Conservation (phyloP, 2,888 invertebrate genomes). For the Chironomus tentans region DNA sequence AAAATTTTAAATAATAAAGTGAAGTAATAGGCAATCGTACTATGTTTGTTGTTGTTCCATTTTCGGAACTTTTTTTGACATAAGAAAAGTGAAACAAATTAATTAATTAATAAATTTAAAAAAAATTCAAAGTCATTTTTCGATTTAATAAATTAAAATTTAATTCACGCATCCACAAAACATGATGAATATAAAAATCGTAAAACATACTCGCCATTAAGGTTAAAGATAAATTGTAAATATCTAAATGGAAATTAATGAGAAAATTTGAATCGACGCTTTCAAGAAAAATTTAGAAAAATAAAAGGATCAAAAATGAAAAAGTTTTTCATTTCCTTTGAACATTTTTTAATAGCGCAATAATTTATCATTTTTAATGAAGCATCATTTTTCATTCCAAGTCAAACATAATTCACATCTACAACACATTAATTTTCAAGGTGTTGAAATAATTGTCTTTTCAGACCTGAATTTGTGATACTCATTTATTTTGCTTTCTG, state of each 20-base stretch:
- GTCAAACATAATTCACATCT: background rate
- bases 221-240: background rate
- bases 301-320: background rate
- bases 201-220: background rate
- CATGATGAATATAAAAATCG: background rate
- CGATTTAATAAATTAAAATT: background rate
- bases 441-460: too few species aligned
- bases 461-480: too few species aligned
- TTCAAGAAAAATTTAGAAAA: background rate
- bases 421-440: background rate
- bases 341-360: too few species aligned
- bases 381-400: background rate
- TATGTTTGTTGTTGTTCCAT: slow-evolving; percentile 25
- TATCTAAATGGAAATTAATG: background rate
- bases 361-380: background rate
- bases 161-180: background rate
- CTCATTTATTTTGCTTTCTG: too few species aligned
- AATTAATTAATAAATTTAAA: too few species aligned
- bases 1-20: slow-evolving; percentile 4
- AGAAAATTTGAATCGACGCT: slow-evolving; percentile 6
- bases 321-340: background rate
- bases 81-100: background rate
- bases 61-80: slow-evolving; percentile 22
- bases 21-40: slow-evolving; percentile 25
- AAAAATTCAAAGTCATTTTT: background rate